Evolutionary conservation across 2,113 vertebrate species (phyloP).

Genomic region (Rhea pennata): DNA sequence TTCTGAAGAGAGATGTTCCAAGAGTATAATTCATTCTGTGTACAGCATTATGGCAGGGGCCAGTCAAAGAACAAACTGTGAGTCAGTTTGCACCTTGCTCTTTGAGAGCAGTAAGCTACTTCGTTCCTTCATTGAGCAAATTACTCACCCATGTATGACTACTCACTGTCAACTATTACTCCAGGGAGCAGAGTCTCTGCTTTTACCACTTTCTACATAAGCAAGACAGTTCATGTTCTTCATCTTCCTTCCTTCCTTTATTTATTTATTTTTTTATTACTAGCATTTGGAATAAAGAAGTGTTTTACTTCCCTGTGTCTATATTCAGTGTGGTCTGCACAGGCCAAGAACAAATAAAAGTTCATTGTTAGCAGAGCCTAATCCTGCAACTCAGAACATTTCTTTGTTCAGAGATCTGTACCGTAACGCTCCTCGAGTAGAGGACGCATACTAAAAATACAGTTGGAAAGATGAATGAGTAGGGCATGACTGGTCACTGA

Average conservation of each 20-base stretch:
- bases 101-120: not conserved
- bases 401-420: not conserved
- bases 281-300: not conserved
- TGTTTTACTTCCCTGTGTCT: not conserved
- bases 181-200: not conserved
- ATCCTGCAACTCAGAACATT: not conserved
- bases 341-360: not conserved
- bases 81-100: not conserved
- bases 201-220: not conserved
- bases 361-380: not conserved
- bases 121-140: not conserved
- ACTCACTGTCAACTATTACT: not conserved
- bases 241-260: not conserved
- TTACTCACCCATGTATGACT: not conserved
- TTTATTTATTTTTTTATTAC: not conserved
- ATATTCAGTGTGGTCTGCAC: not conserved
- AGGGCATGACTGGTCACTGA: not conserved
- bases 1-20: not conserved
- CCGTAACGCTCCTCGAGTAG: not conserved
- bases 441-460: not conserved
- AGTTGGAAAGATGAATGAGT: not conserved
- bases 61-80: not conserved
- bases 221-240: not conserved
- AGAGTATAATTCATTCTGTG: not conserved
- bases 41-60: not conserved